Conservation (phyloP, 2,113 vertebrate genomes). For the Brienomyrus longianalis region DNA sequence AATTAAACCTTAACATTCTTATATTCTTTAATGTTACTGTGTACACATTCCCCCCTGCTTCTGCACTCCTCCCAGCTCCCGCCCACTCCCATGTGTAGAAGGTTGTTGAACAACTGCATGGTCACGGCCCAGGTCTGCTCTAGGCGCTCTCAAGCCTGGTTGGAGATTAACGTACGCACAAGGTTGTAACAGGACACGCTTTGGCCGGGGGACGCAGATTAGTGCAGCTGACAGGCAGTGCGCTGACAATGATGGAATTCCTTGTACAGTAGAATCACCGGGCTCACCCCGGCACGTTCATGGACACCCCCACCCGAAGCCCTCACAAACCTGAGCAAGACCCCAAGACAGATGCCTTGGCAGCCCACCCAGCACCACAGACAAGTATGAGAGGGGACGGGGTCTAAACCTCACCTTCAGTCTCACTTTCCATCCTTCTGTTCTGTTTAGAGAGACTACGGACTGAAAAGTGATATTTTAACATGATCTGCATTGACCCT, state of each 20-base stretch:
- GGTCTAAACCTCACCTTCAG: constrained; percentile 20
- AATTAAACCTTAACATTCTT: background rate
- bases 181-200: constrained; percentile 10
- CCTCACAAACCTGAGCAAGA: constrained; percentile 1
- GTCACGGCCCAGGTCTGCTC: background rate
- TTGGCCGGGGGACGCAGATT: constrained; percentile 18
- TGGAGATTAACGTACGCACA: constrained; percentile 4
- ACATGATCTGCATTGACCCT: background rate
- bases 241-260: constrained; percentile 19
- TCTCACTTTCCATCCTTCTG: constrained; percentile 18
- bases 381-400: constrained; percentile 6
- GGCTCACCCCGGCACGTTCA: background rate
- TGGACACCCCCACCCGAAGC: constrained; percentile 8
- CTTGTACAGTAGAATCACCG: constrained; percentile 2
- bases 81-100: background rate
- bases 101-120: constrained; percentile 15
- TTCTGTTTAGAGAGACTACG: background rate
- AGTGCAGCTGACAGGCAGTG: constrained; percentile 20
- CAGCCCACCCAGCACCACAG: constrained; percentile 21
- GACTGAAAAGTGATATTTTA: background rate
- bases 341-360: constrained; percentile 29
- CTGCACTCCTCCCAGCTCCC: background rate
- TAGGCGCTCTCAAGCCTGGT: background rate
- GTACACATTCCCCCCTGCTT: background rate
- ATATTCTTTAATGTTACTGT: background rate